Evolutionary conservation across 2,113 vertebrate species (phyloP), one percentile per base, ranked within the genome.

Genomic region (Etia nguti): DNA sequence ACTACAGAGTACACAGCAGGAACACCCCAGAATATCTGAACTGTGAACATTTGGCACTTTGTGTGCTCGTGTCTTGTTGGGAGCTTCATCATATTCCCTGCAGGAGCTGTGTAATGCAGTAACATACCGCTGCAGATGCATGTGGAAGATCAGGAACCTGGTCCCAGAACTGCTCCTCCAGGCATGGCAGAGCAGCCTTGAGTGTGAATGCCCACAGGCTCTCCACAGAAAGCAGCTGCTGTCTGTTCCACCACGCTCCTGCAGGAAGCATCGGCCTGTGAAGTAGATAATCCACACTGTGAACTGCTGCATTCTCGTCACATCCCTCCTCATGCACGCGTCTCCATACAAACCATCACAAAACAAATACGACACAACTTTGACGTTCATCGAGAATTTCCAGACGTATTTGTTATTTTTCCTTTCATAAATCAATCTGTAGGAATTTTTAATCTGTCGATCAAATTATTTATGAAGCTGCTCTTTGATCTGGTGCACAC

Each of bases 191-290:
- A 22, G 94, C 87, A 68, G 92, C 82, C 87, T 84, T 94, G 81
- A 97, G 80, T 1, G 96, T 88, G 55, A 92, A 52, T 4, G 87
- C 85, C 97, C 97, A 98, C 10, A 96, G 36, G 20, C 65, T 88
- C 79, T 98, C 96, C 29, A 46, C 82, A 3, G 94, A 92, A 9
- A 86, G 92, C 86, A 96, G 93, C 16, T 84, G 83, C 1, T 92
- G 83, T 24, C 89, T 88, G 87, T 89, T 92, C 96, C 97, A 96
- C 97, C 96, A 97, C 5, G 6, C 36, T 41, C 34, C 81, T 38
- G 85, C 79, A 29, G 81, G 79, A 52, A 16, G 5, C 29, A 1
- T 54, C 11, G 81, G 50, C 85, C 92, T 94, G 89, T 6, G 26
- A 50, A 82, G 3, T 81, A 90, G 8, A 70, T 12, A 18, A 38